Base-by-base conservation (phyloP, 2,113 vertebrate species). In the Oncorhynchus tshawytscha region DNA sequence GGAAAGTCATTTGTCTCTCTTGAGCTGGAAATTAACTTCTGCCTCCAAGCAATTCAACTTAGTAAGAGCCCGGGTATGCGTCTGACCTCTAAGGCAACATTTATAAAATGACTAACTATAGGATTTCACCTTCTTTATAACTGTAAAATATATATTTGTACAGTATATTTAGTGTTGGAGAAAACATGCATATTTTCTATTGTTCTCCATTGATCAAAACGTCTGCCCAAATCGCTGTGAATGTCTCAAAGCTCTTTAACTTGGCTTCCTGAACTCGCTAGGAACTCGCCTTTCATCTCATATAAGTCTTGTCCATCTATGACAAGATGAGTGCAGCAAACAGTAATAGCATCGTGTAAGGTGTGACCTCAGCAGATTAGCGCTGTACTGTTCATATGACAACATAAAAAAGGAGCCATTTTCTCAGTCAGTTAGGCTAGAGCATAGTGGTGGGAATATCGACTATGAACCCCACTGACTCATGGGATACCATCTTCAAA, bases 21-120 rank as follows among this genome's bases (percentile, higher is more conserved):
- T 87, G 84, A 86, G 84, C 71, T 81, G 86, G 87, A 90, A 89
- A 91, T 90, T 88, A 88, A 89, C 88, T 87, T 84, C 80, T 85
- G 81, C 85, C 87, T 87, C 71, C 59, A 0, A 87, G 86, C 86
- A 83, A 82, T 84, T 83, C 60, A 79, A 82, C 84, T 82, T 48
- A 73, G 83, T 64, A 78, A 84, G 79, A 86, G 76, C 78, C 86
- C 78, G 59, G 68, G 78, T 76, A 67, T 59, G 77, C 79, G 2
- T 68, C 72, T 84, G 88, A 84, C 85, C 87, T 85, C 88, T 79
- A n/a, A 65, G 84, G 77, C 80, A 82, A 39, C 1, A 39, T 39
- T 39, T 39, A 39, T 39, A 39, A 39, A 8, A 39, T 39, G 2
- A 39, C 6, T 8, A 39, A 39, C 7, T 39, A 9, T 39, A 39